A percentile compares a stretch with the other conserved stretches of the same genome.
Evolutionary conservation across 2,888 invertebrate species (phyloP).

Genomic region (Synergus japonicus): DNA sequence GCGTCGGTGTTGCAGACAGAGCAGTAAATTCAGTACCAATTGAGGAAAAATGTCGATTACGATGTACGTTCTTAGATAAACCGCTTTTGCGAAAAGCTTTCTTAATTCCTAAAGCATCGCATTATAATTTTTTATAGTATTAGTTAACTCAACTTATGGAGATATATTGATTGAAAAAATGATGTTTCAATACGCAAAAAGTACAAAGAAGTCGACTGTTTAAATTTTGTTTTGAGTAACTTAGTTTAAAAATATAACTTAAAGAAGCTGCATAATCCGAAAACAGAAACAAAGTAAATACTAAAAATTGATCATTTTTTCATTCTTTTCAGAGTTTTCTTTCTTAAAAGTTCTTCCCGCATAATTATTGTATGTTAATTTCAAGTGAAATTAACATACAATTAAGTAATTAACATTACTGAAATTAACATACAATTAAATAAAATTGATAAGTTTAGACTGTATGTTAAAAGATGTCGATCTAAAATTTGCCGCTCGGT

Average conservation of each 20-base stretch:
- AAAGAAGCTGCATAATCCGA: background rate
- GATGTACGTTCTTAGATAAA: slow-evolving; percentile 70
- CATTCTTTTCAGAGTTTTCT: background rate
- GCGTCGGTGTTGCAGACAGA: slow-evolving; percentile 67
- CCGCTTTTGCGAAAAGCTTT: slow-evolving; percentile 73
- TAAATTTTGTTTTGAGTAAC: background rate
- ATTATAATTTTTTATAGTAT: slow-evolving; percentile 57
- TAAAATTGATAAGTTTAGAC: background rate
- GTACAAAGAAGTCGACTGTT: slow-evolving; percentile 44
- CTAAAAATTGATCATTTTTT: background rate
- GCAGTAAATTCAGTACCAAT: slow-evolving; percentile 61
- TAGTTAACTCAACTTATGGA: slow-evolving; percentile 39
- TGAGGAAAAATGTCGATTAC: slow-evolving; percentile 44
- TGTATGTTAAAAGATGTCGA: background rate
- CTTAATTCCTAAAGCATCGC: slow-evolving; percentile 70
- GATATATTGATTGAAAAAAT: slow-evolving; percentile 39
- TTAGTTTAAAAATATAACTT: background rate
- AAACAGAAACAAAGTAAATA: too few species aligned
- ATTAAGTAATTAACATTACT: too few species aligned
- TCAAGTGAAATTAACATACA: too few species aligned
- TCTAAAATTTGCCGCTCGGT: background rate
- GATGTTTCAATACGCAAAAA: slow-evolving; percentile 40
- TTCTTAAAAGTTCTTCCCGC: background rate
- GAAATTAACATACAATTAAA: too few species aligned
- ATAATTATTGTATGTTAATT: background rate